Base-by-base conservation (phyloP, 2,797 vertebrate genomes). In the Sebastes hubbsi region DNA sequence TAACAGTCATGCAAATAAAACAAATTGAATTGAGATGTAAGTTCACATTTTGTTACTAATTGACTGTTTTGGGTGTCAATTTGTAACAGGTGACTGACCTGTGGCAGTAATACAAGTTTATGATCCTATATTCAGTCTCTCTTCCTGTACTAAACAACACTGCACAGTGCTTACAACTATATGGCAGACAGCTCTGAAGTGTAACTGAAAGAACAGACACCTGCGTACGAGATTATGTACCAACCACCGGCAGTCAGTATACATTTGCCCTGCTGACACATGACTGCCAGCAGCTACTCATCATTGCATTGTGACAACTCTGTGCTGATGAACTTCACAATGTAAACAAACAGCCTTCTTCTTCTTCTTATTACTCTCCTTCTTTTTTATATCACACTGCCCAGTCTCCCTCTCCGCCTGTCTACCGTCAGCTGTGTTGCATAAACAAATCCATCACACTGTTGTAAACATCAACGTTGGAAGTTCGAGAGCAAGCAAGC, bases 381-480 rank as follows among this genome's bases (percentile, higher is more conserved):
- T 46, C 16, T 49, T 8, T 20, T 46, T 4, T 9, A 14, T 1
- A 27, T n/a, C 27, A 66, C 18, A 36, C 14, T 58, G 25, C 22
- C 22, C 24, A 0, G 38, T 8, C 22, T 73, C 18, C 61, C 32
- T 59, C 60, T 73, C 34, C 4, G 18, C 10, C 72, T 25, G 8
- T 24, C 27, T 32, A 54, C 25, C 49, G 72, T 88, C 85, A 84
- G 54, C 58, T 71, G 82, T 74, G 87, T 90, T 83, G 79, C 85
- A 71, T 88, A 92, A 92, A 92, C 84, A 92, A 89, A 85, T 85
- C 80, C 77, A 78, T 70, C 25, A 55, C 76, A 73, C 61, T 76
- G 74, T 81, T 83, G 83, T 89, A 83, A 91, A 94, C 86, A 87
- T 61, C 75, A 88, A 84, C 70, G 88, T 10, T 91, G 75, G 87